Evolutionary conservation across 1,140 invertebrate species (phyloP).

Genomic region (Zaprionus taronus): DNA sequence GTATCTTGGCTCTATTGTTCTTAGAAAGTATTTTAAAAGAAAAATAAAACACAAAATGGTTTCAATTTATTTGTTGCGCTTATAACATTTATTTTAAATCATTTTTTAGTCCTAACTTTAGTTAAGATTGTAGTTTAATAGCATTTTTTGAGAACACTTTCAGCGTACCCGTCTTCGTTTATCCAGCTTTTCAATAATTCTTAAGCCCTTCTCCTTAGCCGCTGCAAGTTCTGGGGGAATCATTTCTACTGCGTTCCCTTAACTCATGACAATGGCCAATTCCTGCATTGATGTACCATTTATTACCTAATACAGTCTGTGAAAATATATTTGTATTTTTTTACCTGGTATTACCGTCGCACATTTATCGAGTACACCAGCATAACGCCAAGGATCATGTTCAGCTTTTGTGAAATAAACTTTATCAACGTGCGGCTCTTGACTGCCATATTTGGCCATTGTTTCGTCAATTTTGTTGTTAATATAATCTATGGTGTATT

Average conservation of each 20-base stretch:
- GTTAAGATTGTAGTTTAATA: not conserved
- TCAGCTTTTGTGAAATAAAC: slow-evolving; percentile 87
- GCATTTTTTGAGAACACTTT: not conserved
- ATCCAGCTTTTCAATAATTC: slow-evolving; percentile 16
- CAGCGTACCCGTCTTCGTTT: not conserved
- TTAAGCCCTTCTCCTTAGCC: slow-evolving; percentile 6
- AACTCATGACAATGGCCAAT: slow-evolving; percentile 30
- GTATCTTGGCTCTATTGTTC: too few relatives aligned
- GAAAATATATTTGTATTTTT: not conserved
- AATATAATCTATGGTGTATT: slow-evolving; percentile 36
- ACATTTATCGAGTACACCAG: slow-evolving; percentile 30
- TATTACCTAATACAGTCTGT: not conserved
- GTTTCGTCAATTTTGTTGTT: slow-evolving; percentile 24
- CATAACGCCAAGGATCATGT: slow-evolving; percentile 86
- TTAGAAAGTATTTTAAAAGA: too few relatives aligned
- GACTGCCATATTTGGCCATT: slow-evolving; percentile 85
- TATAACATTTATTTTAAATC: not conserved
- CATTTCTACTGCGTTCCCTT: not conserved
- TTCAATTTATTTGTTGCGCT: too few relatives aligned
- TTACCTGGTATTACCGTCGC: slow-evolving; percentile 33
- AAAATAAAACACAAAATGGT: too few relatives aligned
- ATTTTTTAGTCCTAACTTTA: too few relatives aligned
- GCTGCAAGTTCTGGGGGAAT: slow-evolving; percentile 17
- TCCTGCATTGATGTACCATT: not conserved
- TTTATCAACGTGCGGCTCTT: slow-evolving; percentile 85